These are phyloP conservation scores for Noctilio leporinus DNA, from an alignment of 2,113 vertebrate species.

Conservation along the genomic window DNA sequence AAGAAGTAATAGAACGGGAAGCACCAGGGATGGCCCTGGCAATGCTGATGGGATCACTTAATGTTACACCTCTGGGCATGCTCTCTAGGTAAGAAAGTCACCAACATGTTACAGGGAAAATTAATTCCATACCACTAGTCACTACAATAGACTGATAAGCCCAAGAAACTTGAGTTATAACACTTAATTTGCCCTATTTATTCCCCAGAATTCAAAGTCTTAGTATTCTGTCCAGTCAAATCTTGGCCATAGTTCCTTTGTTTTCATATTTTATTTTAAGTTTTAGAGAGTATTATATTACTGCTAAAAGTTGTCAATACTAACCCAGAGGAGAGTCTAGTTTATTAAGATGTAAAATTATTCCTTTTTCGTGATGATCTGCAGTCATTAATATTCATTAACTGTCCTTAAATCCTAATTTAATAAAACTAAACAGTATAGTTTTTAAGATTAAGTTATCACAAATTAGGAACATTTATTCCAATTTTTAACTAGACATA, in stretches of 20 bases:
- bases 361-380: background rate
- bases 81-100: constrained; percentile 91
- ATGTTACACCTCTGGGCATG: constrained; percentile 98
- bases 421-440: background rate
- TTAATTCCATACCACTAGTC: constrained; percentile 41
- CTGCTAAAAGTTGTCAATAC: background rate
- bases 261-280: background rate
- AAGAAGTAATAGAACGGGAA: constrained; percentile 98
- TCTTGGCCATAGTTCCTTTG: background rate
- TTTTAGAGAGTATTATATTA: background rate
- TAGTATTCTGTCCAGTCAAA: background rate
- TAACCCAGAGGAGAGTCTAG: background rate
- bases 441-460: background rate
- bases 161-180: background rate
- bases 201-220: background rate
- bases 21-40: constrained; percentile 98
- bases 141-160: background rate
- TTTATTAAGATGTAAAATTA: background rate
- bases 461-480: constrained; percentile 2
- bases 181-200: background rate
- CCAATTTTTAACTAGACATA: background rate
- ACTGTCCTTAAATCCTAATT: constrained; percentile 20
- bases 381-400: background rate
- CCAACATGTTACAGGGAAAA: constrained; percentile 45
- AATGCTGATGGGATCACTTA: constrained; percentile 99